Evolutionary conservation across 1,140 invertebrate species (phyloP), one percentile per base, ranked within the genome.

Genomic region (Drosophila parabipectinata): DNA sequence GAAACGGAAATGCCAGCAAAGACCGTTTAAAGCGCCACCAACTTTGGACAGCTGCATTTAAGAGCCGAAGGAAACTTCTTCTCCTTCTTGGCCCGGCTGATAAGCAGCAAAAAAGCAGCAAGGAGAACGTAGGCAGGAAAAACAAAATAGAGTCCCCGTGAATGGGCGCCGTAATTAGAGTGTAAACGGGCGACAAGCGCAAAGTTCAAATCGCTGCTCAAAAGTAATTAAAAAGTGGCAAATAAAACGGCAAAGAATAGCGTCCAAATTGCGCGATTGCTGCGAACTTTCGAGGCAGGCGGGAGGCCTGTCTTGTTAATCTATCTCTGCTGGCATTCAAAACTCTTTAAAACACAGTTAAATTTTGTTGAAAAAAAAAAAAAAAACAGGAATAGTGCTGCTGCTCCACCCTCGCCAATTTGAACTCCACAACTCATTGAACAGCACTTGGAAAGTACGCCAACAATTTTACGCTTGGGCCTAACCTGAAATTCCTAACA

Each of bases 151-250:
- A 44, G 44, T 61, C 58, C 61, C 24, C 48, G 62, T 88, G 79
- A 87, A 88, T 83, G 72, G 67, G 44, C 48, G 67, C 63, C 71
- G 76, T 88, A 88, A 88, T 88, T 88, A 88, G 83, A 89, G 79
- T 69, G 75, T 76, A 76, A 79, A 69, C 47, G 68, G 55, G 68
- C 66, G 57, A 62, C 68, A 52, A 78, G 61, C 67, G 61, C 80
- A 87, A 83, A 88, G 83, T 87, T 88, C 83, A 69, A 87, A 85
- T 87, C 79, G 82, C 75, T 81, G 76, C 81, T 88, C 72, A 83
- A 88, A 88, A 88, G 83, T 88, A 88, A 88, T 88, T 88, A 88
- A 88, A 88, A 88, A 88, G 83, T 88, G 79, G 57, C 68, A 75
- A 72, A 87, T 64, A 72, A 68, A 78, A 64, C 44, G 61, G 18